These are phyloP conservation scores for Lottia gigantea DNA, from an alignment of 2,888 invertebrate genomes.

Conservation along the genomic window DNA sequence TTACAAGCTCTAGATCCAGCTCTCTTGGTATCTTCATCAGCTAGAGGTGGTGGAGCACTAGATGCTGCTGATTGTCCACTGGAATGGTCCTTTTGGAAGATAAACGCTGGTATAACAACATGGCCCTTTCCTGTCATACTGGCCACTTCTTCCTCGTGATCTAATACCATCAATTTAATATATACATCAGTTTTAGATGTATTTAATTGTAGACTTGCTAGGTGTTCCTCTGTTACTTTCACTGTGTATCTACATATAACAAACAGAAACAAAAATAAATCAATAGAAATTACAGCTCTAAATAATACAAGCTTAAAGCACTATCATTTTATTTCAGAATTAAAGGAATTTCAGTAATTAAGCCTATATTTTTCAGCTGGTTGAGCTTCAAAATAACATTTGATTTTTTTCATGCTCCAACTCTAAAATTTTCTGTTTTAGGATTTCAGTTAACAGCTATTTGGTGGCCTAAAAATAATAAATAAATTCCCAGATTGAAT, in stretches of 20 bases:
- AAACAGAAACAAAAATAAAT: background rate
- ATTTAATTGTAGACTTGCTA: conserved; percentile 63
- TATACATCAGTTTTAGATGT: conserved; percentile 66
- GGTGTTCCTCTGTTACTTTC: conserved; percentile 63
- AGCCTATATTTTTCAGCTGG: too few species aligned
- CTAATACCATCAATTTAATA: conserved; percentile 62
- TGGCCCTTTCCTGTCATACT: conserved; percentile 63
- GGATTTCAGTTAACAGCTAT: too few species aligned
- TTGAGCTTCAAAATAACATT: too few species aligned
- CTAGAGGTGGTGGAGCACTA: conserved; percentile 8
- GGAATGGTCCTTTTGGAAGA: conserved; percentile 61
- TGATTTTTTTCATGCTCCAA: too few species aligned
- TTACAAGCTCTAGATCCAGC: conserved; percentile 62
- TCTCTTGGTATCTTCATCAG: conserved; percentile 46
- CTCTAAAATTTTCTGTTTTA: too few species aligned
- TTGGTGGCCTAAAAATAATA: too few species aligned
- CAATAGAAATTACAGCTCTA: too few species aligned
- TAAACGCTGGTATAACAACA: conserved; percentile 63
- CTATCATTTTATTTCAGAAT: too few species aligned
- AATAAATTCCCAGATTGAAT: too few species aligned
- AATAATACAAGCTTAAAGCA: too few species aligned
- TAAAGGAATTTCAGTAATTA: too few species aligned
- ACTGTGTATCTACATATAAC: conserved; percentile 57
- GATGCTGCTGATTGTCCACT: conserved; percentile 24
- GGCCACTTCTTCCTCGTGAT: conserved; percentile 60